Base-by-base conservation (phyloP, 2,797 vertebrate species). In the Acrocephalus scirpaceus region DNA sequence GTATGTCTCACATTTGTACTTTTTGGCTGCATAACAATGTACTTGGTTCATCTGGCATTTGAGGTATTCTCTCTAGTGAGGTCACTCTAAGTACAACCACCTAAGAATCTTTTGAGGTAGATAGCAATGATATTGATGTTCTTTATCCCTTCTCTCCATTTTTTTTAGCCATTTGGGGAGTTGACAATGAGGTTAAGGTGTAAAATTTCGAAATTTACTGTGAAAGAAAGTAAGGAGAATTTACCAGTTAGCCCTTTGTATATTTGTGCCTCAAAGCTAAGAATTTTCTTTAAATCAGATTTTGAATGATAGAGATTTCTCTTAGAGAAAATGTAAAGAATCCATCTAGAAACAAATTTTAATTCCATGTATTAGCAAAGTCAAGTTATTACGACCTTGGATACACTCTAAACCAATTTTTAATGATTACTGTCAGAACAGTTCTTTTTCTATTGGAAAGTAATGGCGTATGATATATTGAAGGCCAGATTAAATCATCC, bases 331-430 rank as follows among this genome's bases (percentile, higher is more conserved):
- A 87, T 64, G 21, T 45, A n/a, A 76, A 42, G 34, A 79, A 82
- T 85, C 32, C 21, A 42, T 82, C 56, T 67, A 83, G 72, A 91
- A 92, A 74, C 26, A 85, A 79, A 70, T 72, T 94, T 75, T 29
- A 81, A 80, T 92, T 94, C 40, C 5, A 5, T 32, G 4, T 64
- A 58, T 80, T 91, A 80, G 54, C 2, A 1, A 45, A 92, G 77
- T 94, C 60, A 91, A 94, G 72, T 92, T 93, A 67, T 42, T 29
- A 87, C 73, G 81, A 95, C 94, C 89, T 93, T 91, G 72, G 36
- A 38, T 91, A 26, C 0, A 27, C 73, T 79, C 45, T 91, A 90
- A 93, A 88, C 86, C 60, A 75, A 78, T 95, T 88, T 78, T 64
- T 78, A 72, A 81, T 72, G 47, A 86, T 90, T 93, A 66, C 40